A percentile compares a stretch with the other conserved stretches of the same genome.
Evolutionary conservation across 2,797 vertebrate genomes (phyloP).

Genomic region (Gambusia yucatana): DNA sequence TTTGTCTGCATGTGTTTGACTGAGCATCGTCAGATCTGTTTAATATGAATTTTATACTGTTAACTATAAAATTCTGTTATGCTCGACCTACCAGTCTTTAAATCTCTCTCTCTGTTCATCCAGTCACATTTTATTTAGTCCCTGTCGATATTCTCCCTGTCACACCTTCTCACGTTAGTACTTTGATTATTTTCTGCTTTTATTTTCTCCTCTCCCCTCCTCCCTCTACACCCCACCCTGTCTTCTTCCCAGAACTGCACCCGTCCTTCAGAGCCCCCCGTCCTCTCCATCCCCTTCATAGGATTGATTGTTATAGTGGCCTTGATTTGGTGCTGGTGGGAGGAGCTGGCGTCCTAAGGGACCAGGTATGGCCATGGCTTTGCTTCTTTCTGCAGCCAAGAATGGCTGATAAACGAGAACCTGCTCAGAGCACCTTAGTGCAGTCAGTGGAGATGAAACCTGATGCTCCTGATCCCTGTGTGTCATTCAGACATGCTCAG

Average conservation of each 20-base stretch:
- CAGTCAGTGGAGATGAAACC: background rate
- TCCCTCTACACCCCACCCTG: conserved; percentile 58
- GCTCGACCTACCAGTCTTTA: conserved; percentile 28
- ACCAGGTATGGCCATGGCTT: conserved; percentile 88
- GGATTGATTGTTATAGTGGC: conserved; percentile 92
- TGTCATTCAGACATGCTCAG: background rate
- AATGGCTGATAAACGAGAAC: background rate
- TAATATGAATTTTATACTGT: conserved; percentile 10
- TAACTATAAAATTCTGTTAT: conserved; percentile 66
- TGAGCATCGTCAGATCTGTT: conserved; percentile 8
- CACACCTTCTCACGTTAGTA: conserved; percentile 37
- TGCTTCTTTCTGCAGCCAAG: conserved; percentile 56
- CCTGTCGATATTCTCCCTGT: conserved; percentile 21
- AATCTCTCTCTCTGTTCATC: conserved; percentile 30
- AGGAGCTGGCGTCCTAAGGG: conserved; percentile 89
- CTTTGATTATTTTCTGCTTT: conserved; percentile 55
- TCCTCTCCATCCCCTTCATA: conserved; percentile 90
- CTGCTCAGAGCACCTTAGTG: background rate
- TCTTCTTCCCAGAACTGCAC: conserved; percentile 83
- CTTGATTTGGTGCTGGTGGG: conserved; percentile 94
- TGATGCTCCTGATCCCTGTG: background rate
- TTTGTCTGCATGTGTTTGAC: conserved; percentile 33
- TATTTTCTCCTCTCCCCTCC: conserved; percentile 46
- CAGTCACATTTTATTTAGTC: conserved; percentile 22
- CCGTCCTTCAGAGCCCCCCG: conserved; percentile 83